phyloP scores from a whole-genome alignment of 1,140 invertebrate genomes.

The Frieseomelitta varia region DNA sequence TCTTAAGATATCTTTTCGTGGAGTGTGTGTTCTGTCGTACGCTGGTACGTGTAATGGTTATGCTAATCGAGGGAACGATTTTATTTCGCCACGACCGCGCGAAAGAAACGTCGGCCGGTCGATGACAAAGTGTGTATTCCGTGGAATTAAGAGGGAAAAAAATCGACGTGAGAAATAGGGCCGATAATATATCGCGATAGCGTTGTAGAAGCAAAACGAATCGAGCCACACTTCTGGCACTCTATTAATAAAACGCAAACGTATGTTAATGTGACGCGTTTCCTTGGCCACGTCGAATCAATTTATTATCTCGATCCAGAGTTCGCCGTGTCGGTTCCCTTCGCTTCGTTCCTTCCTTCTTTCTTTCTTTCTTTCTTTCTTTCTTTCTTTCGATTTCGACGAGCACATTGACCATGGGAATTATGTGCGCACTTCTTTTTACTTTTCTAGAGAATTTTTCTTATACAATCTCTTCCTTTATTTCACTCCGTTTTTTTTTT shows the following conservation, averaged over 20 bases:
- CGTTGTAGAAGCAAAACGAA: slow-evolving; percentile 35
- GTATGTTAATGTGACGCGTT: slow-evolving; percentile 45
- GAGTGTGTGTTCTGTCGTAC: no score
- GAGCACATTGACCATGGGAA: not conserved
- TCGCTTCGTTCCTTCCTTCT: not conserved
- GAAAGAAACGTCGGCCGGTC: slow-evolving; percentile 30
- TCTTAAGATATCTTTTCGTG: no score
- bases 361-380: not conserved
- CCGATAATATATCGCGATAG: slow-evolving; percentile 42
- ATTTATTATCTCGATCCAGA: slow-evolving; percentile 34
- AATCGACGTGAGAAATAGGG: not conserved
- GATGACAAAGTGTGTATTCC: slow-evolving; percentile 46
- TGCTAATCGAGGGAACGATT: slow-evolving; percentile 43
- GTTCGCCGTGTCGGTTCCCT: not conserved
- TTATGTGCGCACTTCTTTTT: not conserved
- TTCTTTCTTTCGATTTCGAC: not conserved
- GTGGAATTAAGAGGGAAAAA: slow-evolving; percentile 4
- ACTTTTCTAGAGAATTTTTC: no score
- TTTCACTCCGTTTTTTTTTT: no score
- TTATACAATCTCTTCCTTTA: not conserved
- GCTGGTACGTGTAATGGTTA: slow-evolving; percentile 1
- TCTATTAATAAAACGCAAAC: slow-evolving; percentile 48
- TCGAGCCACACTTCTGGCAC: slow-evolving; percentile 39
- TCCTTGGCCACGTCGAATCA: slow-evolving; percentile 15
- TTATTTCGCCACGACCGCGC: slow-evolving; percentile 22